These are phyloP conservation scores for Trididemnum clinides DNA, from an alignment of 23 tunicate species.

Conservation along the genomic window DNA sequence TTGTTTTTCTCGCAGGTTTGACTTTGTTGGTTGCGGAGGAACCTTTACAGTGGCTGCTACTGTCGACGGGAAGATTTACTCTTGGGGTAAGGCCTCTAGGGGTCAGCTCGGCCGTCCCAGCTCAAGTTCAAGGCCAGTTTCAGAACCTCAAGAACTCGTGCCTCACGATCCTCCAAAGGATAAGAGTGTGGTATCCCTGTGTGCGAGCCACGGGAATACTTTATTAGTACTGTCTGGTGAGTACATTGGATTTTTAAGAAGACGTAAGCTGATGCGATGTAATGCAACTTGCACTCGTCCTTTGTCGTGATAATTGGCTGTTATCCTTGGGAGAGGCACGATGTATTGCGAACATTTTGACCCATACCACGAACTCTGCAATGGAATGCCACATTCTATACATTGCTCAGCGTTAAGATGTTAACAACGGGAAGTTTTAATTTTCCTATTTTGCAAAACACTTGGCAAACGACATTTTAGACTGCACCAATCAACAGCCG, in stretches of 20 bases:
- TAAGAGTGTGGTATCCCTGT: conserved; percentile 60
- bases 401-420: no score
- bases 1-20: conserved; percentile 46
- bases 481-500: no score
- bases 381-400: no score
- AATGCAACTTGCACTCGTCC: no score
- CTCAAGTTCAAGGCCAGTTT: conserved; percentile 17
- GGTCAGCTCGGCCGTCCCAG: conserved; percentile 88
- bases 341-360: no score
- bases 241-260: no score
- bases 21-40: conserved; percentile 91
- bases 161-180: conserved; percentile 46
- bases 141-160: conserved; percentile 60
- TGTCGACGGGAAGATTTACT: conserved; percentile 43
- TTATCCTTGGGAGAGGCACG: background rate
- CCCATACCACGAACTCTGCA: no score
- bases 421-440: no score
- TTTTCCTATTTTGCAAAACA: no score
- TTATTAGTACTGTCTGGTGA: conserved; percentile 85
- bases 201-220: conserved; percentile 78
- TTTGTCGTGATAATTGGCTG: no score
- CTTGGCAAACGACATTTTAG: no score
- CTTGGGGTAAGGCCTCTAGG: conserved; percentile 92
- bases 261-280: no score
- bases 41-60: conserved; percentile 88